A percentile compares a stretch with the other conserved stretches of the same genome.
Evolutionary conservation across 1,140 invertebrate genomes (phyloP).

Genomic region (Trachymyrmex cornetzi): DNA sequence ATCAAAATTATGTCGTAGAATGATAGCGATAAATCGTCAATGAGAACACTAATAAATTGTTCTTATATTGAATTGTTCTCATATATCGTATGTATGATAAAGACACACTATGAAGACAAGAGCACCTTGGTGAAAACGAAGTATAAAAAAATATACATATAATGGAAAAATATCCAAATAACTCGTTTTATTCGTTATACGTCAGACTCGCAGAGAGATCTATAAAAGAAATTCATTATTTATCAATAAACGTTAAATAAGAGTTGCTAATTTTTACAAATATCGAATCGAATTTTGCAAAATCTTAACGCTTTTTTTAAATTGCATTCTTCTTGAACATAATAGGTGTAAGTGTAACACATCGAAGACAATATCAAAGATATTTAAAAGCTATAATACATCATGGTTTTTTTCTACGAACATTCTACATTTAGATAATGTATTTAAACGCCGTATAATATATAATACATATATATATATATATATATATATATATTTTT

Average conservation of each 20-base stretch:
- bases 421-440: conserved; percentile 54
- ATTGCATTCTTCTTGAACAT: conserved; percentile 61
- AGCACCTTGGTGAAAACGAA: conserved; percentile 74
- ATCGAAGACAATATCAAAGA: conserved; percentile 74
- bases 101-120: conserved; percentile 51
- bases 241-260: conserved; percentile 62
- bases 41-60: conserved; percentile 5
- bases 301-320: conserved; percentile 70
- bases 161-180: conserved; percentile 42
- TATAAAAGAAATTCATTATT: conserved; percentile 47
- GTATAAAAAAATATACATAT: conserved; percentile 59
- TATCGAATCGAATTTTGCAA: conserved; percentile 62
- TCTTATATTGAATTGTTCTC: conserved; percentile 45
- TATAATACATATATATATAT: no score
- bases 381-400: conserved; percentile 65
- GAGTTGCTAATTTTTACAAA: conserved; percentile 61
- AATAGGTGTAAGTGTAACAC: conserved; percentile 71
- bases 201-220: neutral
- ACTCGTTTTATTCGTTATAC: conserved; percentile 45
- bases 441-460: conserved; percentile 17
- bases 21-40: neutral
- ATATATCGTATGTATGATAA: conserved; percentile 23
- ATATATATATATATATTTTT: no score
- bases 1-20: conserved; percentile 64
- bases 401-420: conserved; percentile 72